Conservation (phyloP, 1,140 invertebrate genomes). For the Drosophila kohkoa region DNA sequence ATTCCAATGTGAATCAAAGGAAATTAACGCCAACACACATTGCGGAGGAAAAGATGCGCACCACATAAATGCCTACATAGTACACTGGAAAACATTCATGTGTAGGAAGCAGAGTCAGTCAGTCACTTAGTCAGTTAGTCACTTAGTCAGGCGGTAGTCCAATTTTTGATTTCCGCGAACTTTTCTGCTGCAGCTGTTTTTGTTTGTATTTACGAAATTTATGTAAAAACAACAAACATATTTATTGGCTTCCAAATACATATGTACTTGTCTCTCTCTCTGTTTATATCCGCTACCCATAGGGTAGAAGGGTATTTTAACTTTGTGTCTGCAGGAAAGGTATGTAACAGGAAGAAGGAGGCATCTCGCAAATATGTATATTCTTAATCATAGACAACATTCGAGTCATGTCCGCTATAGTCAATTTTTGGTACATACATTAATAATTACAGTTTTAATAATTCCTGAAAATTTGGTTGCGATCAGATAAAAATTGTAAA, state of each 20-base stretch:
- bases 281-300: too few species aligned
- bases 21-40: conserved; percentile 46
- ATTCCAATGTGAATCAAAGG: conserved; percentile 51
- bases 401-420: too few species aligned
- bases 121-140: not conserved
- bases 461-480: too few species aligned
- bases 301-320: too few species aligned
- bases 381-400: too few species aligned
- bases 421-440: too few species aligned
- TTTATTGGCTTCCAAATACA: conserved; percentile 26
- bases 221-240: conserved; percentile 81
- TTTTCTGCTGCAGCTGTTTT: conserved; percentile 53
- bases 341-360: too few species aligned
- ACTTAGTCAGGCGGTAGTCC: conserved; percentile 49
- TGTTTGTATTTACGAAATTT: conserved; percentile 74
- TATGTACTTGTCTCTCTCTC: conserved; percentile 8
- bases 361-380: too few species aligned
- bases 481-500: too few species aligned
- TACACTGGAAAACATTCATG: conserved; percentile 55
- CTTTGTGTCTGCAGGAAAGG: too few species aligned
- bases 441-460: too few species aligned
- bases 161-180: conserved; percentile 76
- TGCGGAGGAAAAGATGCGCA: conserved; percentile 18
- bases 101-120: not conserved
- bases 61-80: conserved; percentile 3